Evolutionary conservation across 1,140 invertebrate genomes (phyloP).

Genomic region (Drosophila subpulchrella): DNA sequence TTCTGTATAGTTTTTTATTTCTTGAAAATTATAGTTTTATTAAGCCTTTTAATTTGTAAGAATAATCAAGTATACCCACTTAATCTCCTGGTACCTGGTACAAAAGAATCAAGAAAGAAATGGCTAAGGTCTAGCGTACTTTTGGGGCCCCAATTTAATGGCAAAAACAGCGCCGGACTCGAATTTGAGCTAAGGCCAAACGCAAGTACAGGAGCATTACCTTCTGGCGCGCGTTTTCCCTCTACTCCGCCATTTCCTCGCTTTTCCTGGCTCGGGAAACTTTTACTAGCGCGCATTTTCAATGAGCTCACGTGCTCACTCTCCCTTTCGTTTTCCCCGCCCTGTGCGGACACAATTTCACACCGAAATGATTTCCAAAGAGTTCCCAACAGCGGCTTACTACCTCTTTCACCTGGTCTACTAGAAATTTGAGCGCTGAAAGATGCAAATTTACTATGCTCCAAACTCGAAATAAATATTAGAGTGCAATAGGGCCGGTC

Average conservation of each 20-base stretch:
- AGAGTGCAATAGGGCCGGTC: constrained; percentile 71
- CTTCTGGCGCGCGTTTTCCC: constrained; percentile 6
- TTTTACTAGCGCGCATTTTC: constrained; percentile 71
- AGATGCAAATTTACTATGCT: constrained; percentile 79
- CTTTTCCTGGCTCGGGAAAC: constrained; percentile 36
- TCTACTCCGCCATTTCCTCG: not conserved
- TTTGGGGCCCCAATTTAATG: constrained; percentile 72
- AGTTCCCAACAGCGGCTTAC: not conserved
- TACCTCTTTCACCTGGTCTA: not conserved
- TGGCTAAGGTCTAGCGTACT: constrained; percentile 50
- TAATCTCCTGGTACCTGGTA: constrained; percentile 1
- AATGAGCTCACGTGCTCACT: constrained; percentile 70
- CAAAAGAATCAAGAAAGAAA: constrained; percentile 24
- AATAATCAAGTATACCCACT: constrained; percentile 2
- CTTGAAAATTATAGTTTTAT: not conserved
- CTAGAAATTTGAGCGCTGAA: constrained; percentile 67
- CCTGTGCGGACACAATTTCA: constrained; percentile 75
- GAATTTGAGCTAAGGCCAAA: constrained; percentile 34
- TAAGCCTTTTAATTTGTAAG: not conserved
- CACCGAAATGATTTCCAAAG: constrained; percentile 76
- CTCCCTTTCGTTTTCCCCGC: constrained; percentile 15
- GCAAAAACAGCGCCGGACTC: constrained; percentile 34
- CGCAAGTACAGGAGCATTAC: constrained; percentile 42
- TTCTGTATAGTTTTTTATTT: no score
- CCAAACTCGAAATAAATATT: constrained; percentile 81